These are phyloP conservation scores for Mimas tiliae DNA, from an alignment of 2,888 invertebrate genomes.

Conservation along the genomic window DNA sequence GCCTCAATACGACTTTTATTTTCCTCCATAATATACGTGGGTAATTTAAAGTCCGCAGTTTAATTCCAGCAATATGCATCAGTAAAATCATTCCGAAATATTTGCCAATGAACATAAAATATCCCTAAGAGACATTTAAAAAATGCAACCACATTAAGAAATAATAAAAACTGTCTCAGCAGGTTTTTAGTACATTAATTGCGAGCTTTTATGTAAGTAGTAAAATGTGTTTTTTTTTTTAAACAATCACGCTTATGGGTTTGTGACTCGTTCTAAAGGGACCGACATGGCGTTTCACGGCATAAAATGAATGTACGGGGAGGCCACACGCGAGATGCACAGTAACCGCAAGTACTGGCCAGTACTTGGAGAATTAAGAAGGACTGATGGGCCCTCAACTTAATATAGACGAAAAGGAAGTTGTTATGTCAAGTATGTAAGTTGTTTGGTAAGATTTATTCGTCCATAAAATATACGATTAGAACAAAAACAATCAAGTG, in stretches of 20 bases:
- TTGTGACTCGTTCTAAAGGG: constrained; percentile 19
- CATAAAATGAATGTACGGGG: constrained; percentile 26
- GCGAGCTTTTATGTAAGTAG: neutral
- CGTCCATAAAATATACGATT: no score
- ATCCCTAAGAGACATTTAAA: neutral
- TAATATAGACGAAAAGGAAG: neutral
- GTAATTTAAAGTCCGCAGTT: no score
- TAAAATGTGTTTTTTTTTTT: neutral
- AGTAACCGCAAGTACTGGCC: constrained; percentile 28
- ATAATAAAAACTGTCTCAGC: neutral
- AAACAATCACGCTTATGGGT: constrained; percentile 7
- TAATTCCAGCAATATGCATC: no score
- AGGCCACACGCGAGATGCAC: constrained; percentile 36
- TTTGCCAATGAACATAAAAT: neutral
- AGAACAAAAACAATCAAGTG: no score
- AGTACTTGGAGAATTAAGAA: neutral
- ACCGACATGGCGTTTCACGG: constrained; percentile 19
- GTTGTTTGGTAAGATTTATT: no score
- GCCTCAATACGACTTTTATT: no score
- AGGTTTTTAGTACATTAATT: neutral
- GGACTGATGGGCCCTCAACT: neutral
- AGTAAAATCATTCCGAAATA: neutral
- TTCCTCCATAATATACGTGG: no score
- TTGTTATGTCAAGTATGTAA: no score
- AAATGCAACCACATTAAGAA: neutral